Evolutionary conservation across 2,113 vertebrate species (phyloP).

Genomic region (Sander vitreus): DNA sequence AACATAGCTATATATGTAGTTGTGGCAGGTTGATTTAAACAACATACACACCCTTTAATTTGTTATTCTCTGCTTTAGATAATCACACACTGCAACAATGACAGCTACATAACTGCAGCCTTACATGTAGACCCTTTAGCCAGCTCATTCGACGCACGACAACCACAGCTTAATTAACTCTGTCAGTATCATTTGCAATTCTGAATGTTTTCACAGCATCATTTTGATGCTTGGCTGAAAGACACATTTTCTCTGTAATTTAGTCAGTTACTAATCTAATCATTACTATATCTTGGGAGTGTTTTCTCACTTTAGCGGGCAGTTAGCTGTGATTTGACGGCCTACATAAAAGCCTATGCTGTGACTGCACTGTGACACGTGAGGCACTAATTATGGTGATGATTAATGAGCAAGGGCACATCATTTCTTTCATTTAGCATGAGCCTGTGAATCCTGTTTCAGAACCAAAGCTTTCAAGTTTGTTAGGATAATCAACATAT

Average conservation of each 20-base stretch:
- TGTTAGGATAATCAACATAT: slow-evolving; percentile 11
- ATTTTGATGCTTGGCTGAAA: slow-evolving; percentile 72
- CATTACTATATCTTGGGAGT: slow-evolving; percentile 71
- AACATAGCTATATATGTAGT: slow-evolving; percentile 28
- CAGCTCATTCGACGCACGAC: slow-evolving; percentile 66
- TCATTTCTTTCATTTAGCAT: slow-evolving; percentile 58
- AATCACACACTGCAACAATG: slow-evolving; percentile 58
- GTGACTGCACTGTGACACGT: slow-evolving; percentile 65
- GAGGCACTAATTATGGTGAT: slow-evolving; percentile 64
- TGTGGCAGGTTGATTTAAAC: slow-evolving; percentile 54
- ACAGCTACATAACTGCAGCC: slow-evolving; percentile 62
- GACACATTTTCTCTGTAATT: slow-evolving; percentile 73
- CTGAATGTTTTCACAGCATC: slow-evolving; percentile 70
- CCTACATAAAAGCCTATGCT: slow-evolving; percentile 69
- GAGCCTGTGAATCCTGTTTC: slow-evolving; percentile 37
- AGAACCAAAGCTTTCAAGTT: slow-evolving; percentile 20
- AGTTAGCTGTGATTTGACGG: slow-evolving; percentile 76
- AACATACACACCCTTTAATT: slow-evolving; percentile 45
- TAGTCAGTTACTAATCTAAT: slow-evolving; percentile 72
- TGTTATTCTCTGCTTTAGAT: slow-evolving; percentile 46
- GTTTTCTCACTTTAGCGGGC: slow-evolving; percentile 75
- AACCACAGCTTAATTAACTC: slow-evolving; percentile 77
- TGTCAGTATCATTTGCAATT: slow-evolving; percentile 70
- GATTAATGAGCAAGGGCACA: slow-evolving; percentile 73
- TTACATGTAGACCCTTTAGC: slow-evolving; percentile 69